Evolutionary conservation across 2,113 vertebrate genomes (phyloP).

Genomic region (Parus major): DNA sequence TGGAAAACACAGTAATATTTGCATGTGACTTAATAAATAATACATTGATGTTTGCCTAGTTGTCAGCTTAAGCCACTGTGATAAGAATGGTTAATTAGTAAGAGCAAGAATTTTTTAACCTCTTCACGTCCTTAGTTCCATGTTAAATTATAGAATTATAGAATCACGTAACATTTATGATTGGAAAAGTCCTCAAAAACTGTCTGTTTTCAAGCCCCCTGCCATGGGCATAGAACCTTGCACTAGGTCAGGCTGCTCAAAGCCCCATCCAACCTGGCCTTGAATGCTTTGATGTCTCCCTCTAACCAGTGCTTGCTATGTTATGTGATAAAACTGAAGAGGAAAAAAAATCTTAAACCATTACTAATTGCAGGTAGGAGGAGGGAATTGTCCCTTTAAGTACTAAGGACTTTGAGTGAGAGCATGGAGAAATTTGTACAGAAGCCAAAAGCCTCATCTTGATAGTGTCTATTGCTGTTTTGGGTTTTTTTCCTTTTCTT

Average conservation of each 20-base stretch:
- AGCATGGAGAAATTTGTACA: neutral
- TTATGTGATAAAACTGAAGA: neutral
- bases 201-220: rapidly evolving
- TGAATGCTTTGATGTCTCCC: neutral
- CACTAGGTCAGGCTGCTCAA: rapidly evolving
- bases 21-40: neutral
- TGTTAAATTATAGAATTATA: neutral
- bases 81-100: neutral
- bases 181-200: neutral
- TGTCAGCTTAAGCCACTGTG: neutral
- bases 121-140: neutral
- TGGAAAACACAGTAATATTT: neutral
- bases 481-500: neutral
- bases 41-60: neutral
- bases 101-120: neutral
- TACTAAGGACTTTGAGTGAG: neutral
- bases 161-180: neutral
- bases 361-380: neutral
- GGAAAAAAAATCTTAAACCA: neutral
- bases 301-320: neutral
- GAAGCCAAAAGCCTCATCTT: neutral
- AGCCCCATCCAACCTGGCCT: neutral
- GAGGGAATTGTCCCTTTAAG: neutral
- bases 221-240: neutral
- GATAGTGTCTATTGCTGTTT: neutral